Percentiles rank a stretch among this genome's conserved stretches.
phyloP scores from a whole-genome alignment of 2,113 vertebrate genomes.

The Pholis gunnellus region DNA sequence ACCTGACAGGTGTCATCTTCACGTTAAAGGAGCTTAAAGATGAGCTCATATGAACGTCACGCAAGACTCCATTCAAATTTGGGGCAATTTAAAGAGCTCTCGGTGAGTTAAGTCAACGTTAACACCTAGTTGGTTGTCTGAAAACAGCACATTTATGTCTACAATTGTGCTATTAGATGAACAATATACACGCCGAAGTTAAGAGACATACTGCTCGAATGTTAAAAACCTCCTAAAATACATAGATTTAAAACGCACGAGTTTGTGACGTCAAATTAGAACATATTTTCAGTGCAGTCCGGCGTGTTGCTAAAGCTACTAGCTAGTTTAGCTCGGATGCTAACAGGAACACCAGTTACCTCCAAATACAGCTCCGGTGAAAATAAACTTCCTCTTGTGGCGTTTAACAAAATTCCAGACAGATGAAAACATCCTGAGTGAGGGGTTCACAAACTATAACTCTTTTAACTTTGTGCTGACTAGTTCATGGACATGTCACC shows the following conservation, averaged over 20 bases:
- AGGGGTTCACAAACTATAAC: neutral
- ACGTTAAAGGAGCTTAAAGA: neutral
- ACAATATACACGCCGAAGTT: neutral
- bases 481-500: conserved; percentile 48
- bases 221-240: neutral
- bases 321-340: conserved; percentile 1
- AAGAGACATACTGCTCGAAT: neutral
- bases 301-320: neutral
- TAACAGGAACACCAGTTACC: conserved; percentile 79
- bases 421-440: conserved; percentile 87
- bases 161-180: neutral
- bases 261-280: too few species aligned
- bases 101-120: neutral
- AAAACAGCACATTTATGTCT: neutral
- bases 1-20: neutral
- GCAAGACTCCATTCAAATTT: conserved; percentile 10
- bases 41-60: neutral
- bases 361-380: conserved; percentile 90
- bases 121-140: too few species aligned
- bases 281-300: neutral
- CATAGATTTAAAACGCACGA: rapidly evolving
- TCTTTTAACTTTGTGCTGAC: neutral
- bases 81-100: neutral
- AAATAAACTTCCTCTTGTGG: conserved; percentile 94
- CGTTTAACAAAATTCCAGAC: conserved; percentile 94